Percentiles rank a stretch among this genome's conserved stretches.
Conservation (phyloP, 2,797 vertebrate species). For the Hyperoplus immaculatus region DNA sequence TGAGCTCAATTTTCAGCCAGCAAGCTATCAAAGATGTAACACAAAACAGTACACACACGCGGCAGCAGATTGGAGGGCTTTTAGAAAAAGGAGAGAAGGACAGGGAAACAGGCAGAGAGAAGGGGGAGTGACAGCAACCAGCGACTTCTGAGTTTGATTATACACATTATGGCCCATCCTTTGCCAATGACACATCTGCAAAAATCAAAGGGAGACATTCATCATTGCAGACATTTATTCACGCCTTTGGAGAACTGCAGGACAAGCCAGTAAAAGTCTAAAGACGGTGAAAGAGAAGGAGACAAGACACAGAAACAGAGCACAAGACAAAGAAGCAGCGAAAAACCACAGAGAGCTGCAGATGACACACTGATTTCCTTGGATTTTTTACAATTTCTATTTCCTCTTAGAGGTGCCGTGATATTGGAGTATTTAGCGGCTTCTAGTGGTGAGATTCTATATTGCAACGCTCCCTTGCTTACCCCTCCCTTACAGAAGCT, state of each 20-base stretch:
- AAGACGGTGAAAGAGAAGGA: background rate
- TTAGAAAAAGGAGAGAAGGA: background rate
- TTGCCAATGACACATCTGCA: conserved; percentile 57
- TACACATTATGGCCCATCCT: conserved; percentile 33
- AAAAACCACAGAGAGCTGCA: conserved; percentile 20
- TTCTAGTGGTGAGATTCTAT: no score
- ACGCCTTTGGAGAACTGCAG: conserved; percentile 17
- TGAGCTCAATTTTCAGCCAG: conserved; percentile 48
- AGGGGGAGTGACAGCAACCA: conserved; percentile 23
- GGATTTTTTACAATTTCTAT: conserved; percentile 18
- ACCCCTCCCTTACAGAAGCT: no score
- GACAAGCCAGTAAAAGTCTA: conserved; percentile 18
- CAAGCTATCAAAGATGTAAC: conserved; percentile 48
- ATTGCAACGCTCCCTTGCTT: no score
- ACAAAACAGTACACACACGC: conserved; percentile 42
- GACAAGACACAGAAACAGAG: background rate
- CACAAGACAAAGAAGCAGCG: conserved; percentile 17
- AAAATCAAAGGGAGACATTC: conserved; percentile 57
- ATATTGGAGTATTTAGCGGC: no score
- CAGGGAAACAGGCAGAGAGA: background rate
- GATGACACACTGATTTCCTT: conserved; percentile 25
- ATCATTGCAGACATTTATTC: conserved; percentile 43
- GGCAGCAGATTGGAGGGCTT: conserved; percentile 40
- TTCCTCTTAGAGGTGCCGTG: background rate
- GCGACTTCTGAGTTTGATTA: conserved; percentile 57